Base-by-base conservation (phyloP, 2,888 invertebrate genomes). In the Caenorhabditis panamensis region DNA sequence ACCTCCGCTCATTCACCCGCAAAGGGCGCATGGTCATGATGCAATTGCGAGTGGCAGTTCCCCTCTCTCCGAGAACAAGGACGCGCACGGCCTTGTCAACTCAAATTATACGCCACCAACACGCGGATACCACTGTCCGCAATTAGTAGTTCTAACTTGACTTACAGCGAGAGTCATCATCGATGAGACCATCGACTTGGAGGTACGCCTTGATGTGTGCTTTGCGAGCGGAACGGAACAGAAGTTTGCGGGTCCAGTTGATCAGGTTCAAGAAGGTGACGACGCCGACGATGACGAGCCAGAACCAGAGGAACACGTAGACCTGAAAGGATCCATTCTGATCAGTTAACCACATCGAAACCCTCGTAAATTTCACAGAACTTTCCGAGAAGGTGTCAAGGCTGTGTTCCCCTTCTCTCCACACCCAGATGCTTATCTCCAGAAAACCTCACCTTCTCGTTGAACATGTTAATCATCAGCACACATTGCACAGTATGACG, bases 251-350 rank as follows among this genome's bases (percentile, higher is more conserved):
- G 67, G 91, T 83, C 92, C 92, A 92, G 76, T 92, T 90, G 66
- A 92, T 81, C 72, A 92, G 91, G 85, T 91, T 92, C 82, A 90
- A 87, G 58, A 91, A 84, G 76, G 92, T 92, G 69, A 91, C 89
- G n/a, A 91, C 84, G 51, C 91, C 91, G 16, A 92, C 92, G 51
- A 92, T 90, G 28, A 92, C 90, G 67, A 92, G 90, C 92, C 92
- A 93, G 89, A 92, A 93, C 92, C 92, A 92, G 56, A 92, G 89
- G 89, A 93, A 93, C 82, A 90, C 82, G 83, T 88, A 90, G 11
- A 90, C 90, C 87, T 87, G 78, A 56, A 76, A 58, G n/a, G 56
- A 31, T 31, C 9, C 5, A 31, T 31, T 31, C 5, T 4, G 5
- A 31, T 31, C 9, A 4, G 31, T n/a, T n/a, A 31, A 31, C 9